Base-by-base conservation (phyloP, 2,888 invertebrate species). In the Pseudococcus longispinus region DNA sequence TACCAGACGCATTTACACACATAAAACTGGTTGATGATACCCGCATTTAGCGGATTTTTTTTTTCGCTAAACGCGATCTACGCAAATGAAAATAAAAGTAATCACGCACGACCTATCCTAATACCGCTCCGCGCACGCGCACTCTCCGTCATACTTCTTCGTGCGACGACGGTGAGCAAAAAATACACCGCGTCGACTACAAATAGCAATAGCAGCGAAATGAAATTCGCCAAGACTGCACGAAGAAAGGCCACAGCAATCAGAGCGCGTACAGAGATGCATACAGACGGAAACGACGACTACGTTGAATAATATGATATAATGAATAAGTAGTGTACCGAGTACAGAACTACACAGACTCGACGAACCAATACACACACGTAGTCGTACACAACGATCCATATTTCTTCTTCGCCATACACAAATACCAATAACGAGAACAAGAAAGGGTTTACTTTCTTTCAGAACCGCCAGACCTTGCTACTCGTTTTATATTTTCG, bases 371-470 rank as follows among this genome's bases (percentile, higher is more conserved):
- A 80, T 42, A 80, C 11, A 42, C 42, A 42, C 42, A n/a, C n/a
- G n/a, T n/a, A n/a, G n/a, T n/a, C n/a, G 51, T 51, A 83, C 29
- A 84, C 20, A 29, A 85, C 65, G 42, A 60, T 37, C 80, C 86
- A 86, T 60, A 32, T 86, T 86, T 74, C 65, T 70, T 29, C 29
- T 70, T 42, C 18, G 13, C 74, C 32, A n/a, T n/a, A n/a, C n/a
- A n/a, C n/a, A n/a, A n/a, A n/a, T n/a, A 32, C 42, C 77, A 26
- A 32, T 8, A 8, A 8, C 15, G 23, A 32, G 37, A 5, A 85
- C 55, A 70, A 60, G 84, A 70, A 80, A 86, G 55, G 86, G 44
- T 51, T 80, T 86, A 86, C 86, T 86, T 86, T 86, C 86, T 86
- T 86, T 55, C 77, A 74, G 55, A 44, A 84, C 65, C 70, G 65